A percentile compares a stretch with the other conserved stretches of the same genome.
phyloP scores from a whole-genome alignment of 2,113 vertebrate species.

The Camelus bactrianus region DNA sequence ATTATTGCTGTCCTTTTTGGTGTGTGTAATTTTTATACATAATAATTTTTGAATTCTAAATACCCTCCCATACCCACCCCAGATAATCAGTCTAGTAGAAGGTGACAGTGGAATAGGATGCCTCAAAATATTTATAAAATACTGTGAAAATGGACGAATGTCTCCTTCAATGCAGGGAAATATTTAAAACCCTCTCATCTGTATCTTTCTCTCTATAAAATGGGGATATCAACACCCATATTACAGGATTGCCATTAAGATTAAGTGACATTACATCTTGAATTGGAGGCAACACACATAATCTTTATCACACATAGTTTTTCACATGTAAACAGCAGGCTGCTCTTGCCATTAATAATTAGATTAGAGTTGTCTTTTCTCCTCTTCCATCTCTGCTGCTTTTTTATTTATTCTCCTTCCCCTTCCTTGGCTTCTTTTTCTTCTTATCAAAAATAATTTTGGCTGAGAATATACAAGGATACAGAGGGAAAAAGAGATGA shows the following conservation, averaged over 20 bases:
- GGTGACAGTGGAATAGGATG: not conserved
- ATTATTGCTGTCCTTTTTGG: not conserved
- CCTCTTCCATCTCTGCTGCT: not conserved
- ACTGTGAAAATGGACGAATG: not conserved
- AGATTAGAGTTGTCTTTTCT: not conserved
- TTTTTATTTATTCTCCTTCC: too few species aligned
- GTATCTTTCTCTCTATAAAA: not conserved
- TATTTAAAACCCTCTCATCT: not conserved
- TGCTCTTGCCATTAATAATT: not conserved
- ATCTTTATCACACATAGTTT: not conserved
- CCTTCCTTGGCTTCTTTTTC: too few species aligned
- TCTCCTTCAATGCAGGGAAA: not conserved
- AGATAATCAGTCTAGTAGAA: not conserved
- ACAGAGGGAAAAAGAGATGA: not conserved
- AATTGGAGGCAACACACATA: not conserved
- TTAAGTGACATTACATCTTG: not conserved
- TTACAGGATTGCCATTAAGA: not conserved
- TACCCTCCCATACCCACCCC: not conserved
- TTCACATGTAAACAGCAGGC: not conserved
- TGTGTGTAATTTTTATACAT: not conserved
- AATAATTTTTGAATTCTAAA: not conserved
- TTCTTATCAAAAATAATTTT: not conserved
- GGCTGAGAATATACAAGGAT: not conserved
- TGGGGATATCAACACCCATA: not conserved
- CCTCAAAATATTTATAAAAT: not conserved